Evolutionary conservation across 2,888 invertebrate species (phyloP).

Genomic region (Ophraella communa): DNA sequence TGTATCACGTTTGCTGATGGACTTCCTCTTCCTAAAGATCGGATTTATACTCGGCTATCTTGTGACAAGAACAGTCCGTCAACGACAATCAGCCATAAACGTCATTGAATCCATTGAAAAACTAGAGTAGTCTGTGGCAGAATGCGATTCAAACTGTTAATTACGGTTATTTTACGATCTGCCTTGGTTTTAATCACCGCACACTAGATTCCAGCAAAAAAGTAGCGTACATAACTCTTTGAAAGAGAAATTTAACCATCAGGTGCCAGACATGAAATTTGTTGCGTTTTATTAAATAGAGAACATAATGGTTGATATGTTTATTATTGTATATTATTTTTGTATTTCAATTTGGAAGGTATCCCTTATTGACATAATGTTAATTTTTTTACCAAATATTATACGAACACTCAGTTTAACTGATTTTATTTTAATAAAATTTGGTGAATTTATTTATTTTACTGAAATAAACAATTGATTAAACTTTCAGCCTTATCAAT

Average conservation of each 20-base stretch:
- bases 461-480: no score
- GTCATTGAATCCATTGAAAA: conserved; percentile 29
- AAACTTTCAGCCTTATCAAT: no score
- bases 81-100: conserved; percentile 36
- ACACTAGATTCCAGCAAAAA: conserved; percentile 28
- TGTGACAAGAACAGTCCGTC: conserved; percentile 34
- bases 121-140: conserved; percentile 21
- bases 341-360: not conserved
- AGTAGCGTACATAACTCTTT: conserved; percentile 16
- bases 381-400: no score
- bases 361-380: not conserved
- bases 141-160: conserved; percentile 33
- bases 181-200: conserved; percentile 29
- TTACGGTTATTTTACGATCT: conserved; percentile 35
- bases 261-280: conserved; percentile 7
- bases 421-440: no score
- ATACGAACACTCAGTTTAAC: no score
- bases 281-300: not conserved
- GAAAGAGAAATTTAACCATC: conserved; percentile 28
- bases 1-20: conserved; percentile 13
- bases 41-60: conserved; percentile 36
- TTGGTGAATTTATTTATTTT: no score
- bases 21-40: conserved; percentile 43
- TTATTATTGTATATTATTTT: not conserved
- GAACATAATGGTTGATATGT: not conserved